Evolutionary conservation across 2,797 vertebrate genomes (phyloP).

Genomic region (Ficedula albicollis): DNA sequence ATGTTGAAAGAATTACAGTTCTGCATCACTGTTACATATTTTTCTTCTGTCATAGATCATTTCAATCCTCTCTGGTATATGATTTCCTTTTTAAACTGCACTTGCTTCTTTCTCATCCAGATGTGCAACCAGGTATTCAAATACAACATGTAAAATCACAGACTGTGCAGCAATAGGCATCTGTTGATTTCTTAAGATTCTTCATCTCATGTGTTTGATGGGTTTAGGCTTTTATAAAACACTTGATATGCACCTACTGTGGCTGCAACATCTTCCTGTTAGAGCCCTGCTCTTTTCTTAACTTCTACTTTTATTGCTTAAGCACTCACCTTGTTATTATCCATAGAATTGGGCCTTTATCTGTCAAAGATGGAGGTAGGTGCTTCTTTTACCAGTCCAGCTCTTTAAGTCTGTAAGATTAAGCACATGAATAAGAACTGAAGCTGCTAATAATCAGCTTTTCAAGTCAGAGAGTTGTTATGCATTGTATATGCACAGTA

Average conservation of each 20-base stretch:
- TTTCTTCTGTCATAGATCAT: conserved; percentile 28
- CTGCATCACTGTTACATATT: background rate
- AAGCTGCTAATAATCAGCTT: background rate
- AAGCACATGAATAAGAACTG: background rate
- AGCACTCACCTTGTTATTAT: background rate
- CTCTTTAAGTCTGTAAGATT: conserved; percentile 23
- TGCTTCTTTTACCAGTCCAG: background rate
- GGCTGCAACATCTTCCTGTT: background rate
- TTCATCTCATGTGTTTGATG: background rate
- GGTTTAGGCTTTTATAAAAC: background rate
- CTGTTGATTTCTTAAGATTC: background rate
- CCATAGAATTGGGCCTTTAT: background rate
- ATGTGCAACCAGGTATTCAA: background rate
- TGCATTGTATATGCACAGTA: background rate
- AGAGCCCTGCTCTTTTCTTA: background rate
- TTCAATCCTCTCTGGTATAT: background rate
- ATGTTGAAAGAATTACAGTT: conserved; percentile 21
- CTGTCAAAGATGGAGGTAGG: background rate
- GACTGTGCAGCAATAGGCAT: background rate
- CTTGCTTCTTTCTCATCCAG: background rate
- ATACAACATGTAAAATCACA: conserved; percentile 8
- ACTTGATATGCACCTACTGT: background rate
- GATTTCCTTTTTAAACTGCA: background rate
- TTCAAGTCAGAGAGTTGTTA: background rate
- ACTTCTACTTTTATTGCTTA: background rate